phyloP scores from a whole-genome alignment of 2,113 vertebrate genomes.

The Plecotus auritus region DNA sequence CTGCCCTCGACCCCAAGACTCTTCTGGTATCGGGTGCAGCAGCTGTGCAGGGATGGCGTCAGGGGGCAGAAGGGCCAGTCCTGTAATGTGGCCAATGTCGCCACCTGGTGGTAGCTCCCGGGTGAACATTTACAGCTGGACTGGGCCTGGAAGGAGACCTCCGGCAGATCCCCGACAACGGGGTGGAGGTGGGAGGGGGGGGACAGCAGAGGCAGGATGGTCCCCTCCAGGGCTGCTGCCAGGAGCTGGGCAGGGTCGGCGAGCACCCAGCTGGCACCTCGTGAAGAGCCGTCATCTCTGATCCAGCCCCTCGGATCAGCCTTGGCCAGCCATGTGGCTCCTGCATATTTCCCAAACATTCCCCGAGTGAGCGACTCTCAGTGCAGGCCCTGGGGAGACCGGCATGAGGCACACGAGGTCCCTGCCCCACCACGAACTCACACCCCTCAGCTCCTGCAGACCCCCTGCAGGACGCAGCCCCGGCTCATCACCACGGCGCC shows the following conservation, averaged over 20 bases:
- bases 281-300: neutral
- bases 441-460: neutral
- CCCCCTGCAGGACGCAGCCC: neutral
- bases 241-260: neutral
- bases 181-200: neutral
- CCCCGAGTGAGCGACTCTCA: neutral
- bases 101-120: neutral
- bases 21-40: neutral
- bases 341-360: neutral
- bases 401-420: accelerated
- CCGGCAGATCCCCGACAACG: accelerated
- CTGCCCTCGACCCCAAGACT: neutral
- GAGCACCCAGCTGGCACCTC: neutral
- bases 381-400: neutral
- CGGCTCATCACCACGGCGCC: accelerated
- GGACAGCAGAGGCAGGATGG: neutral
- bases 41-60: neutral
- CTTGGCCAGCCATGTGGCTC: neutral
- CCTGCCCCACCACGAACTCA: neutral
- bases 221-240: neutral
- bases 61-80: neutral
- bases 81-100: neutral
- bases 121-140: neutral
- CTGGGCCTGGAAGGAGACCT: neutral
- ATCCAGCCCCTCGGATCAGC: neutral